phyloP scores from a whole-genome alignment of 2,888 invertebrate genomes.

The Epinotia demarniana region DNA sequence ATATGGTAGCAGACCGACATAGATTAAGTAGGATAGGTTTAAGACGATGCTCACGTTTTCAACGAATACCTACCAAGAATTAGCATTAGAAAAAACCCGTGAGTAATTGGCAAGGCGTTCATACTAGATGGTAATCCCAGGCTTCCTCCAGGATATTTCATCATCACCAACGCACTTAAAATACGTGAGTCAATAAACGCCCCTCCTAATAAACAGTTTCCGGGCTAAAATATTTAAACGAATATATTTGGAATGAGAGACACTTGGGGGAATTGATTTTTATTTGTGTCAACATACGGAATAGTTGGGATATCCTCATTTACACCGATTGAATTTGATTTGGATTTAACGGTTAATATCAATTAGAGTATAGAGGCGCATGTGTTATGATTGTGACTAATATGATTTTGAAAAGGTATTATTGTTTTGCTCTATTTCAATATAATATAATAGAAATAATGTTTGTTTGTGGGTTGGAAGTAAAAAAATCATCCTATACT shows the following conservation, averaged over 20 bases:
- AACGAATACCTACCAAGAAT: too few relatives aligned
- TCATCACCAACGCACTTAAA: slow-evolving; percentile 75
- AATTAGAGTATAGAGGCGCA: slow-evolving; percentile 1
- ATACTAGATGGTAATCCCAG: not conserved
- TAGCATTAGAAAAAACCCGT: not conserved
- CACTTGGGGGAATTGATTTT: slow-evolving; percentile 58
- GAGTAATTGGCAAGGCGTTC: slow-evolving; percentile 7
- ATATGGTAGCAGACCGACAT: too few relatives aligned
- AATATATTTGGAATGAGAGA: slow-evolving; percentile 70
- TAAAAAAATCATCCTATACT: too few relatives aligned
- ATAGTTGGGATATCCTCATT: slow-evolving; percentile 48
- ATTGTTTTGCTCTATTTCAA: not conserved
- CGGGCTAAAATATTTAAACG: slow-evolving; percentile 68
- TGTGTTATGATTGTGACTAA: not conserved
- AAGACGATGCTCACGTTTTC: too few relatives aligned
- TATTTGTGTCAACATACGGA: slow-evolving; percentile 44
- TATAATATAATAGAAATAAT: too few relatives aligned
- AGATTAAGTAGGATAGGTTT: too few relatives aligned
- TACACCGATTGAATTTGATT: slow-evolving; percentile 43
- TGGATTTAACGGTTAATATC: slow-evolving; percentile 32
- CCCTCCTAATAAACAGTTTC: slow-evolving; percentile 69
- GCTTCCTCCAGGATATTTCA: slow-evolving; percentile 74
- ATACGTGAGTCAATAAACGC: slow-evolving; percentile 77
- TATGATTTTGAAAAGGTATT: not conserved
- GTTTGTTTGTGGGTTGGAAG: too few relatives aligned